These are phyloP conservation scores for Acropora tenuis DNA, from an alignment of 64 coral and sea anemone species.

Conservation along the genomic window DNA sequence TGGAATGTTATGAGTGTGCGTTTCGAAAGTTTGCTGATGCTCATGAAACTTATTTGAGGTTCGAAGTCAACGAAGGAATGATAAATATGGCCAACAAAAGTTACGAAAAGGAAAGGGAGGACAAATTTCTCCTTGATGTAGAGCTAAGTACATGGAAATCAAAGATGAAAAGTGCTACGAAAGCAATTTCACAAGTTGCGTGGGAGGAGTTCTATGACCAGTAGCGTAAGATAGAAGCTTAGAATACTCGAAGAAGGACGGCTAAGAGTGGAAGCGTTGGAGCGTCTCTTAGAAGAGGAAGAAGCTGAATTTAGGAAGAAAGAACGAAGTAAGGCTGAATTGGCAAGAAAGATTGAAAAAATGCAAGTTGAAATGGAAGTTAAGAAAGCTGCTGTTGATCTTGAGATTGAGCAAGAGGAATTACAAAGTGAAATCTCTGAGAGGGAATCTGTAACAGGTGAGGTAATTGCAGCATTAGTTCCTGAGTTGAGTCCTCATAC, in stretches of 20 bases:
- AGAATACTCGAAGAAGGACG: slow-evolving; percentile 29
- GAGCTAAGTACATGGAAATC: not conserved
- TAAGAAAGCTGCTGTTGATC: not conserved
- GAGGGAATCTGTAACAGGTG: too few relatives aligned
- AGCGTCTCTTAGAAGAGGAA: not conserved
- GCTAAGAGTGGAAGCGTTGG: slow-evolving; percentile 5
- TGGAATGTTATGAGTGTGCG: slow-evolving; percentile 22
- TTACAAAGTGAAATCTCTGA: too few relatives aligned
- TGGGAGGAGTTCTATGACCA: too few relatives aligned
- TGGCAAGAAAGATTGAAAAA: slow-evolving; percentile 1
- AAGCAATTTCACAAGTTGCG: not conserved
- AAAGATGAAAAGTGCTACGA: not conserved
- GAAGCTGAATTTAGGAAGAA: slow-evolving; percentile 11
- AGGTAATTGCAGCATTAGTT: too few relatives aligned
- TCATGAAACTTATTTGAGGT: slow-evolving; percentile 58
- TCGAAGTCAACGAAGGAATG: slow-evolving; percentile 34
- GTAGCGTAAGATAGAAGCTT: not conserved
- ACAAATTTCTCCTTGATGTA: not conserved
- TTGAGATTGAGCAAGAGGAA: not conserved
- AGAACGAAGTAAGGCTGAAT: slow-evolving; percentile 3
- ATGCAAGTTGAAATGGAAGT: not conserved
- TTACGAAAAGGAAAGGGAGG: slow-evolving; percentile 3
- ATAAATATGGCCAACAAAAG: not conserved
- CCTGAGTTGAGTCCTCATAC: too few relatives aligned
- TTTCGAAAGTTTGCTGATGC: slow-evolving; percentile 48